Conservation (phyloP, 2,888 invertebrate genomes). For the Hydropsyche betteni region DNA sequence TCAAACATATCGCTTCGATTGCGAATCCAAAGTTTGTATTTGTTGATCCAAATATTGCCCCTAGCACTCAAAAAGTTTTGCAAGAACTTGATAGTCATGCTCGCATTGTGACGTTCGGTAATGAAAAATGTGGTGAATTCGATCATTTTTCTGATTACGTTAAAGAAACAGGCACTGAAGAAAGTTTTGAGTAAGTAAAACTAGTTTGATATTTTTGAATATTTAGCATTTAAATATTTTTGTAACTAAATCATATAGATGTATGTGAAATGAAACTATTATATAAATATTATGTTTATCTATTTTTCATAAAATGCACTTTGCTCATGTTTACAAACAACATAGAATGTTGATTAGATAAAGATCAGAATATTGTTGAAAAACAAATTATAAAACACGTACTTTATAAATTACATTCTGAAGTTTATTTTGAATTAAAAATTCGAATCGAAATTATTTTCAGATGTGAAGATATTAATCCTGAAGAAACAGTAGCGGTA, state of each 20-base stretch:
- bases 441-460: not conserved
- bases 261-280: not conserved
- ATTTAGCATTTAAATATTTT: not conserved
- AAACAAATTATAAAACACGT: not conserved
- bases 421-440: not conserved
- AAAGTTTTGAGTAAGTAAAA: slow-evolving; percentile 18
- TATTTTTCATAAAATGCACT: not conserved
- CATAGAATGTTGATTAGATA: too few species aligned
- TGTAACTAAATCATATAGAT: not conserved
- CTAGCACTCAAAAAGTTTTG: slow-evolving; percentile 38
- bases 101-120: slow-evolving; percentile 18
- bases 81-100: not conserved
- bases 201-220: not conserved
- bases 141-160: not conserved
- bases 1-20: slow-evolving; percentile 9
- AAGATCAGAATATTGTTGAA: not conserved
- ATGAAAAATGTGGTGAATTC: not conserved
- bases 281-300: not conserved
- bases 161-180: slow-evolving; percentile 8
- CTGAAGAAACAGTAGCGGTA: slow-evolving; percentile 47
- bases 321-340: not conserved
- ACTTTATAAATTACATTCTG: not conserved
- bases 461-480: slow-evolving; percentile 43
- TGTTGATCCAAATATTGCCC: slow-evolving; percentile 27
- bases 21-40: slow-evolving; percentile 21